Base-by-base conservation (phyloP, 2,888 invertebrate genomes). In the Ochropleura leucogaster region DNA sequence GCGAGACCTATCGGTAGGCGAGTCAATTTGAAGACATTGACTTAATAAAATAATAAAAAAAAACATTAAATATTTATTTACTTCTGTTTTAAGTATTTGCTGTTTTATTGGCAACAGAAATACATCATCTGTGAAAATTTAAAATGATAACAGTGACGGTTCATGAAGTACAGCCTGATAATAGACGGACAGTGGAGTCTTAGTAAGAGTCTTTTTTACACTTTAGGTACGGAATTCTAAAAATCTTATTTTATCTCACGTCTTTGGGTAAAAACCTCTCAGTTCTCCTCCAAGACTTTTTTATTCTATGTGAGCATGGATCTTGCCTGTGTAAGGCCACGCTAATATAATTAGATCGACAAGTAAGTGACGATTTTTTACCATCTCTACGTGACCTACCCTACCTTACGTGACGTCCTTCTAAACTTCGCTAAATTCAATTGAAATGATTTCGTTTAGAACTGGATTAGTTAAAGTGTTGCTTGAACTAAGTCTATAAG, bases 1-100 rank as follows among this genome's bases (percentile, higher is more conserved):
- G 78, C 77, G 74, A 69, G 71, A 80, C 85, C 67, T 79, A 68
- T 80, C 77, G 53, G 20, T 55, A 47, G 51, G 51, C 47, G n/a
- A 76, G 62, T 64, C 68, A 57, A 66, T 70, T 72, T 76, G 82
- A 71, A 49, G 40, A 59, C 40, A 70, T 71, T 16, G 10, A 62
- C 12, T 60, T 62, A n/a, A 3, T 12, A 18, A 18, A 53, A 53
- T 53, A 9, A 8, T 0, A 10, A 46, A 46, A 46, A 10, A 46
- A 46, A 46, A 6, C 9, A 1, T 46, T 46, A 46, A 46, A 49
- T 49, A 49, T 49, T 49, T 49, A 49, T 49, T 12, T 16, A 5
- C 0, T 46, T 46, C 3, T 46, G 46, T 46, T 46, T 46, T 46
- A 9, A 46, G 10, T 46, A 46, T 46, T 46, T 46, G 46, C 10